Evolutionary conservation across 2,113 vertebrate species (phyloP), one percentile per base, ranked within the genome.

Genomic region (Orthonyx spaldingii): DNA sequence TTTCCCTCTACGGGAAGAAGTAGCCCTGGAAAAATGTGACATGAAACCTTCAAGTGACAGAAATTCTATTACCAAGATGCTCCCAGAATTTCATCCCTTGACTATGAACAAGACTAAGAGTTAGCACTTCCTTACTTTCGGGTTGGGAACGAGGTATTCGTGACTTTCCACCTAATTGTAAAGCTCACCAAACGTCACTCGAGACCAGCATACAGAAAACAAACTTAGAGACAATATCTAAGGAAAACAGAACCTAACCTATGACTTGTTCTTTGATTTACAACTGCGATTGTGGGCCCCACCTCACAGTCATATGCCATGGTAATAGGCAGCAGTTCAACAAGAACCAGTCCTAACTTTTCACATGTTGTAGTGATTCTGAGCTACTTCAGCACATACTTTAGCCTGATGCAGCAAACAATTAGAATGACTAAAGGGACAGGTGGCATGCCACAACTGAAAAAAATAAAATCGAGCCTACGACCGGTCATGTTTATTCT

Each of bases 241-340:
- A 89, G 95, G 88, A 96, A 96, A 96, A 96, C 88, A 96, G 86
- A 46, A 75, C 83, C 86, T 93, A 95, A 95, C 93, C 94, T 96
- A 88, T 96, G 96, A 95, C 88, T 95, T 64, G 96, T 84, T 96
- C 88, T 92, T 88, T 93, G 90, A 96, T 97, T 97, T 96, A 96
- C 94, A 91, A 39, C 93, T 69, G n/a, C 8, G 92, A 97, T 96
- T 96, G 92, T 82, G 79, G 61, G 94, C 93, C 90, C 83, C 95
- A 96, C 94, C 96, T 93, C 65, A 53, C 49, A 72, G 93, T 96
- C 95, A 96, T 94, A 96, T 82, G 74, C 91, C 27, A 33, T 16
- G 68, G 59, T 68, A 94, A 82, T 61, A 93, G 85, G 94, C 26
- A 93, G 93, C 82, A 96, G 85, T 92, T 97, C 93, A 95, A 39